These are phyloP conservation scores for Lacanobia wlatinum DNA, from an alignment of 2,888 invertebrate genomes.

Conservation along the genomic window DNA sequence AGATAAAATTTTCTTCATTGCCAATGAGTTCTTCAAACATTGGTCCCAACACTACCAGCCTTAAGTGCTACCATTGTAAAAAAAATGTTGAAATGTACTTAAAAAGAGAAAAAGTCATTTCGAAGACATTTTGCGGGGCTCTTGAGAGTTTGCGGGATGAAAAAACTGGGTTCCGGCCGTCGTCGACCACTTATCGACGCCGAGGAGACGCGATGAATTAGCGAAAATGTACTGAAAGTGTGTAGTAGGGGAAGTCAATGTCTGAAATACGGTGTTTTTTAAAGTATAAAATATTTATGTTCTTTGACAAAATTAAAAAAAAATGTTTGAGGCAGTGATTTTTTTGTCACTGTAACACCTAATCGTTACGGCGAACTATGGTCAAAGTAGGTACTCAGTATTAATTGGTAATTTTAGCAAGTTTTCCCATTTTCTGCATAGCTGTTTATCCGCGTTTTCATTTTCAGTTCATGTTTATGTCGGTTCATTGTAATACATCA, in stretches of 20 bases:
- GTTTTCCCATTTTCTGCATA: neutral
- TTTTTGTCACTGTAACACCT: neutral
- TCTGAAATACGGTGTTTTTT: slow-evolving; percentile 20
- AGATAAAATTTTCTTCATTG: slow-evolving; percentile 44
- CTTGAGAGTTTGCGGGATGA: slow-evolving; percentile 84
- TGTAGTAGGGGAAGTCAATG: slow-evolving; percentile 28
- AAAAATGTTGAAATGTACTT: slow-evolving; percentile 85
- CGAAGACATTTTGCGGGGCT: slow-evolving; percentile 87
- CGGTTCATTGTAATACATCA: too few species aligned
- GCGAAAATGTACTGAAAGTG: slow-evolving; percentile 68
- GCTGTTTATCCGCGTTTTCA: too few species aligned
- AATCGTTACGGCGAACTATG: neutral
- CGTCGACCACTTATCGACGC: slow-evolving; percentile 85
- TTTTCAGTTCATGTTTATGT: too few species aligned
- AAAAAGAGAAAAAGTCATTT: slow-evolving; percentile 84
- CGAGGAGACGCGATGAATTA: slow-evolving; percentile 79
- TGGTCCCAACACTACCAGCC: slow-evolving; percentile 60
- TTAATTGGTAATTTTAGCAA: neutral
- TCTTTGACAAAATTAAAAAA: neutral
- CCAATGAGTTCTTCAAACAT: slow-evolving; percentile 61
- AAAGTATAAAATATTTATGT: slow-evolving; percentile 3
- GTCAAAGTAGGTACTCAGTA: neutral
- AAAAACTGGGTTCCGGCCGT: slow-evolving; percentile 86
- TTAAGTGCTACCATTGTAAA: slow-evolving; percentile 81
- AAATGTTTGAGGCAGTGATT: neutral